These are phyloP conservation scores for Rhopalosiphum maidis DNA, from an alignment of 1,140 invertebrate genomes.

Conservation along the genomic window DNA sequence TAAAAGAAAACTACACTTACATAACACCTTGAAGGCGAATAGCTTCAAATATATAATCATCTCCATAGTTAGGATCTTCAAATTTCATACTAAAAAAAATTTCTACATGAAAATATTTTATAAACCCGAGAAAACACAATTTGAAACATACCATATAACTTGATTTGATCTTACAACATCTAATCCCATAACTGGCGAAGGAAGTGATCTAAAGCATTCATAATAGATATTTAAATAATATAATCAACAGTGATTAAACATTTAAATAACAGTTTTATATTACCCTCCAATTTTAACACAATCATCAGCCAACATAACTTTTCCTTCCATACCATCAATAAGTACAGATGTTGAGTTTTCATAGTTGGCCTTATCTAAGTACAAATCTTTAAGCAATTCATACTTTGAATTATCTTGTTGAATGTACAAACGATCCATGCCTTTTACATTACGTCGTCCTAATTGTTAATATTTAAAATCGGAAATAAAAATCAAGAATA, in stretches of 20 bases:
- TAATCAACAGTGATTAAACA: constrained; percentile 17
- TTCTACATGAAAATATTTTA: not conserved
- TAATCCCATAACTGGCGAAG: constrained; percentile 75
- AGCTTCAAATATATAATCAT: constrained; percentile 81
- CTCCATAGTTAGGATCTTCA: constrained; percentile 80
- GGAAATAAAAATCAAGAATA: not conserved
- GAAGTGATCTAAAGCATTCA: constrained; percentile 66
- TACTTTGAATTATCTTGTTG: constrained; percentile 69
- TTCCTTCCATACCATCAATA: constrained; percentile 77
- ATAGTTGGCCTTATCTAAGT: constrained; percentile 67
- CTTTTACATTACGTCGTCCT: constrained; percentile 68
- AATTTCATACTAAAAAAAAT: constrained; percentile 72
- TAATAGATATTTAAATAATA: not conserved
- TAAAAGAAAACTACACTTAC: constrained; percentile 23
- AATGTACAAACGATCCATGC: constrained; percentile 68
- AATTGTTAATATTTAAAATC: constrained; percentile 57
- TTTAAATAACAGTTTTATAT: constrained; percentile 60
- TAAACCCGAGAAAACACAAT: constrained; percentile 59
- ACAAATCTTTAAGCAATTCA: constrained; percentile 77
- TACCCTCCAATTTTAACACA: constrained; percentile 72
- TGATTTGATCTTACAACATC: constrained; percentile 67
- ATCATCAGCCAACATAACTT: constrained; percentile 74
- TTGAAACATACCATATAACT: constrained; percentile 65
- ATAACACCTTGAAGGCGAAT: constrained; percentile 70
- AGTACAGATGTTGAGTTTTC: constrained; percentile 67